A percentile compares a stretch with the other conserved stretches of the same genome.
Conservation (phyloP, 2,888 invertebrate species). For the Papilio elwesi region DNA sequence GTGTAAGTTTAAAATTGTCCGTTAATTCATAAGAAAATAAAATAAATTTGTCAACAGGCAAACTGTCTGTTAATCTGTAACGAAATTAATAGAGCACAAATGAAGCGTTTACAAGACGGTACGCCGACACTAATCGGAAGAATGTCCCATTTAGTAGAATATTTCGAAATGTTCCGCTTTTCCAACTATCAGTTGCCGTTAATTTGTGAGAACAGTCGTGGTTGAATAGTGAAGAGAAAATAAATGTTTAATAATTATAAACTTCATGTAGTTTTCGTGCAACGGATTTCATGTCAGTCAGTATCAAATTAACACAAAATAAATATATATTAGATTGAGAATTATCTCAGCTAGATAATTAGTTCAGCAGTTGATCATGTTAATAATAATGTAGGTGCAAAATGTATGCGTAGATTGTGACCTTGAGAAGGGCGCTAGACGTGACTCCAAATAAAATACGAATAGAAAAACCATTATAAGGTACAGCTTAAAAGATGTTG, state of each 20-base stretch:
- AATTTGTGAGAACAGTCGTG: slow-evolving; percentile 10
- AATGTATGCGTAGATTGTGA: too few relatives aligned
- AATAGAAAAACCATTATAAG: too few relatives aligned
- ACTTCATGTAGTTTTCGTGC: background rate
- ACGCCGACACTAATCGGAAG: slow-evolving; percentile 8
- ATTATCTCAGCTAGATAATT: too few relatives aligned
- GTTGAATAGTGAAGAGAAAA: background rate
- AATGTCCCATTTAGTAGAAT: slow-evolving; percentile 16
- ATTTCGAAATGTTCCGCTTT: slow-evolving; percentile 28
- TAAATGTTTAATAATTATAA: background rate
- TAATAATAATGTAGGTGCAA: too few relatives aligned
- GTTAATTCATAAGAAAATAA: background rate
- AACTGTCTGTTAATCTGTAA: slow-evolving; percentile 33
- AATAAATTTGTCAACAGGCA: background rate
- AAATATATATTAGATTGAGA: background rate
- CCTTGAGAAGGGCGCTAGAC: too few relatives aligned
- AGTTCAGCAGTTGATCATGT: too few relatives aligned
- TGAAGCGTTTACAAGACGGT: slow-evolving; percentile 38
- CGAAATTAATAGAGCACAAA: slow-evolving; percentile 44
- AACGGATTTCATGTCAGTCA: background rate
- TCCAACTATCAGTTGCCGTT: background rate
- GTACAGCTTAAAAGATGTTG: too few relatives aligned
- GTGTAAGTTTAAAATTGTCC: background rate
- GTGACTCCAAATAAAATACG: too few relatives aligned
- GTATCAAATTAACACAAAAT: background rate